These are phyloP conservation scores for Pogonomyrmex californicus DNA, from an alignment of 1,140 invertebrate genomes.

Conservation along the genomic window DNA sequence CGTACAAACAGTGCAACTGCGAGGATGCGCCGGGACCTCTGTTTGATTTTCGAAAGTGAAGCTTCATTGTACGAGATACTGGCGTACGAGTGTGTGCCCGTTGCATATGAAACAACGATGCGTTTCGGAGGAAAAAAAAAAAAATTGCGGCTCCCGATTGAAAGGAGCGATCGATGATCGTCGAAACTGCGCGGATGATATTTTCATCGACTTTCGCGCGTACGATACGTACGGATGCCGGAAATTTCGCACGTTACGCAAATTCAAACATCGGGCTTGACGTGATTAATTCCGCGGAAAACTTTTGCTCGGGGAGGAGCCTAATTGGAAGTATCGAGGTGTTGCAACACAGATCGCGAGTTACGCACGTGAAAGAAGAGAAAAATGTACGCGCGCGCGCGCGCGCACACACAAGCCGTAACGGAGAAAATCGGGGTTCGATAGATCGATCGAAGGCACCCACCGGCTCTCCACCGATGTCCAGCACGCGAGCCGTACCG, in stretches of 20 bases:
- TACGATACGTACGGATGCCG: neutral
- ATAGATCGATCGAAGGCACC: constrained; percentile 74
- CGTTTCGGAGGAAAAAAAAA: constrained; percentile 36
- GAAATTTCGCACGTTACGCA: constrained; percentile 9
- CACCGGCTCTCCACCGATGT: constrained; percentile 68
- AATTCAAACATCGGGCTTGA: constrained; percentile 30
- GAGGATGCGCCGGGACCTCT: constrained; percentile 77
- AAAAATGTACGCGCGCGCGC: constrained; percentile 47
- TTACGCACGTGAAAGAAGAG: constrained; percentile 39
- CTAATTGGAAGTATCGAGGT: constrained; percentile 48
- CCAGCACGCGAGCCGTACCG: constrained; percentile 78
- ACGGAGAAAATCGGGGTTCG: constrained; percentile 66
- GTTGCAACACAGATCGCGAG: constrained; percentile 51
- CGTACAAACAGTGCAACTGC: constrained; percentile 82
- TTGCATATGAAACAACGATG: constrained; percentile 60
- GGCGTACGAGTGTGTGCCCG: constrained; percentile 46
- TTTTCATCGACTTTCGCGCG: neutral
- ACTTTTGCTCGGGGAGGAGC: constrained; percentile 22
- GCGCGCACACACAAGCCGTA: neutral
- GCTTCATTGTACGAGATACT: constrained; percentile 75
- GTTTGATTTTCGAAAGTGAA: constrained; percentile 85
- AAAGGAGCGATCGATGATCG: neutral
- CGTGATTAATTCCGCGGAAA: constrained; percentile 45
- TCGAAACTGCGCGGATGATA: constrained; percentile 16
- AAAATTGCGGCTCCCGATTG: neutral